Evolutionary conservation across 2,888 invertebrate species (phyloP), one percentile per base, ranked within the genome.

Genomic region (Apomyelois bistriatella): DNA sequence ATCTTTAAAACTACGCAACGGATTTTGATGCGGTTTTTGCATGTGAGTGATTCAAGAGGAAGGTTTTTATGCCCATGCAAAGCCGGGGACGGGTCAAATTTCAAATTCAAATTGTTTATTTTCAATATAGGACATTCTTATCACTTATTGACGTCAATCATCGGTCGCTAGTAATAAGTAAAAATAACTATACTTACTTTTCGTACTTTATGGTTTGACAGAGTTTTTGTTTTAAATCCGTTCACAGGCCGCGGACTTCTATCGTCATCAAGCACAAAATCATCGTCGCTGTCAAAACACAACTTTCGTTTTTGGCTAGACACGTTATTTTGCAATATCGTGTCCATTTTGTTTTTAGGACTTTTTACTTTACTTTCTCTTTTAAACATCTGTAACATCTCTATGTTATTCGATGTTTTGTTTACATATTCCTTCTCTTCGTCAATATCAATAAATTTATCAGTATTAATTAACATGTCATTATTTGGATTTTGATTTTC

Each of bases 221-320:
- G 67, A 30, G 68, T 58, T 53, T 60, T 62, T 22, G 57, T 65
- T 22, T 57, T 64, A n/a, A 61, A 56, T 1, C 60, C 66, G 6
- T 56, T 57, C 12, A 47, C 48, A 32, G 58, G 40, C 22, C 54
- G 65, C 13, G 65, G 64, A 66, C 63, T 79, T 50, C 55, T 61
- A 12, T 66, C 74, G 0, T 72, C 64, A 42, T 70, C 67, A 46
- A 52, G 55, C 37, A 82, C 70, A 60, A 91, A 91, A 58, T 91
- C 91, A 56, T 91, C 89, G 56, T 90, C 89, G 51, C 84, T 82
- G n/a, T 84, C 80, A 57, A 79, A 79, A 0, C 57, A 54, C 12
- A 79, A 35, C 58, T 72, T 78, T n/a, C 70, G 60, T 65, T 74
- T 53, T 15, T 60, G 64, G 47, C 60, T 72, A 0, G 22, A 9